A percentile compares a stretch with the other conserved stretches of the same genome.
Evolutionary conservation across 64 coral and sea anemone species (phyloP).

Genomic region (Montipora capricornis): DNA sequence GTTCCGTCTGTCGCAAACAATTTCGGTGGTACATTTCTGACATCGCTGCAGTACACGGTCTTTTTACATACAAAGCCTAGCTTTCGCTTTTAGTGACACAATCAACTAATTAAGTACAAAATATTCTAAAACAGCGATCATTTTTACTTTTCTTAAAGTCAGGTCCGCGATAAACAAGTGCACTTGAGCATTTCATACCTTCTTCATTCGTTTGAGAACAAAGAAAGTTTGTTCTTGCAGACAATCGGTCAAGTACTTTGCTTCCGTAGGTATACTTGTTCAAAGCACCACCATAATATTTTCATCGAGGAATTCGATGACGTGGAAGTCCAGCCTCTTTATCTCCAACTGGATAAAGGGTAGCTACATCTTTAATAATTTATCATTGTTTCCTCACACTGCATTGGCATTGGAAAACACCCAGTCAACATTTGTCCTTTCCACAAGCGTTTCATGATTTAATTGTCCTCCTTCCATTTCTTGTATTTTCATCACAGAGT

Average conservation of each 20-base stretch:
- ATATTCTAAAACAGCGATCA: constrained; percentile 3
- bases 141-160: not conserved
- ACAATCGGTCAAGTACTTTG: constrained; percentile 43
- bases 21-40: constrained; percentile 36
- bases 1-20: constrained; percentile 54
- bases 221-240: constrained; percentile 39
- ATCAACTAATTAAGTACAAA: not conserved
- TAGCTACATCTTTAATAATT: not conserved
- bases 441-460: not conserved
- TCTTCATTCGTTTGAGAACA: constrained; percentile 4
- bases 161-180: not conserved
- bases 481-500: too few species aligned
- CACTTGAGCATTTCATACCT: too few species aligned
- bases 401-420: constrained; percentile 46
- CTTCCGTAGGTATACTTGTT: constrained; percentile 42
- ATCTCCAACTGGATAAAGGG: too few species aligned
- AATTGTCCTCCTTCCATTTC: too few species aligned
- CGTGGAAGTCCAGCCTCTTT: too few species aligned
- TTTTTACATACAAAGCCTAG: too few species aligned
- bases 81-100: not conserved
- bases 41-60: constrained; percentile 1
- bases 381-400: constrained; percentile 39
- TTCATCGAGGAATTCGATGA: not conserved
- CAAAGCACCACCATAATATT: not conserved
- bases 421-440: constrained; percentile 40